Evolutionary conservation across 2,113 vertebrate species (phyloP).

Genomic region (Oophaga pumilio): DNA sequence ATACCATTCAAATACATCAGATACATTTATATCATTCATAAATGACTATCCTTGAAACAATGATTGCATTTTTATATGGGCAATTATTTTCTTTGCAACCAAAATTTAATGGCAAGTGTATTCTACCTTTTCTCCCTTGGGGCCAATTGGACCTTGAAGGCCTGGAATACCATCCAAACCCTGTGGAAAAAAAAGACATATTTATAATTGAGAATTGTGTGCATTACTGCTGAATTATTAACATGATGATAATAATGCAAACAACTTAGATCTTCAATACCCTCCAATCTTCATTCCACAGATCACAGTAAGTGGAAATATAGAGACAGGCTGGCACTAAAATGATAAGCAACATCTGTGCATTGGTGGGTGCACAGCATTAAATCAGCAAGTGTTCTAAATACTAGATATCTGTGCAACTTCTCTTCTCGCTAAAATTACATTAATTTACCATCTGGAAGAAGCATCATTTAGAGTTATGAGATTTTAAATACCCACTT

Average conservation of each 20-base stretch:
- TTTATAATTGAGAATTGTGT: slow-evolving; percentile 35
- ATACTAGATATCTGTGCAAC: slow-evolving; percentile 76
- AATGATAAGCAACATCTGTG: slow-evolving; percentile 75
- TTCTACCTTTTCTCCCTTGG: slow-evolving; percentile 88
- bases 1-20: not conserved
- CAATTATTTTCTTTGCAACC: slow-evolving; percentile 32
- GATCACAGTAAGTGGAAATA: slow-evolving; percentile 68
- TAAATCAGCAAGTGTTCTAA: slow-evolving; percentile 72
- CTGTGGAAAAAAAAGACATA: slow-evolving; percentile 68
- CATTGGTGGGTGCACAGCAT: slow-evolving; percentile 69
- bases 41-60: slow-evolving; percentile 16
- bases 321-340: slow-evolving; percentile 68
- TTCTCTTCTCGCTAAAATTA: slow-evolving; percentile 79
- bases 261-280: slow-evolving; percentile 27
- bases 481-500: slow-evolving; percentile 78
- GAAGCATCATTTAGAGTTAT: slow-evolving; percentile 74
- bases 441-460: slow-evolving; percentile 83
- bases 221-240: slow-evolving; percentile 57
- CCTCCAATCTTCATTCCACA: slow-evolving; percentile 64
- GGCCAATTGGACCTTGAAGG: slow-evolving; percentile 74
- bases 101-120: slow-evolving; percentile 3
- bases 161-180: slow-evolving; percentile 86
- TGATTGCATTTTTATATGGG: slow-evolving; percentile 21
- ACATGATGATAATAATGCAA: slow-evolving; percentile 41
- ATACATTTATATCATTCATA: not conserved